Conservation (phyloP, 1,140 invertebrate species). For the Argopecten irradians region DNA sequence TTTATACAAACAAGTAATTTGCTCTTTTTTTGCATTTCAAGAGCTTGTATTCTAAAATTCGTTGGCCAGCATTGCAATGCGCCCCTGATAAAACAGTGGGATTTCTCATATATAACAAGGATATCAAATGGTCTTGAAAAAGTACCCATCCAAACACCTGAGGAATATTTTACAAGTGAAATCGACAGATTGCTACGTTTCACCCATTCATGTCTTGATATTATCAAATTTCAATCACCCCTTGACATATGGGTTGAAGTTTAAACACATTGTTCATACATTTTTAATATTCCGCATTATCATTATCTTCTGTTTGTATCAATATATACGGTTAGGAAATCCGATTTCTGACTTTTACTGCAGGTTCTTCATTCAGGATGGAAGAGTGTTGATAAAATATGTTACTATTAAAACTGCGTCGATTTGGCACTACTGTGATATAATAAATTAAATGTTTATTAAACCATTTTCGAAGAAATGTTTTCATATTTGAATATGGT, state of each 20-base stretch:
- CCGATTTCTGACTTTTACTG: neutral
- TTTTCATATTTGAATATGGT: no score
- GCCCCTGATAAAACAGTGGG: neutral
- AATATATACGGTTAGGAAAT: neutral
- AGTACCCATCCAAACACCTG: neutral
- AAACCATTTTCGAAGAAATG: no score
- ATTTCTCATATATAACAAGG: neutral
- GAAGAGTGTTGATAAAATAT: no score
- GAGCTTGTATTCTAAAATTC: neutral
- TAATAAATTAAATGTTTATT: no score
- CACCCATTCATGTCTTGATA: neutral
- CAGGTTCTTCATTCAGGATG: neutral
- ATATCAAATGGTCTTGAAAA: neutral
- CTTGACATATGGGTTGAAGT: neutral
- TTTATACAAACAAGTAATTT: neutral
- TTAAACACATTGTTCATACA: constrained; percentile 4
- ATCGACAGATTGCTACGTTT: neutral
- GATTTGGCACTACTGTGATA: no score
- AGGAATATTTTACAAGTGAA: constrained; percentile 10
- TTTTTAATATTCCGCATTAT: neutral
- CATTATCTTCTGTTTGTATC: neutral
- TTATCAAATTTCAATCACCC: neutral
- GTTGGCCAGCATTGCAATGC: neutral
- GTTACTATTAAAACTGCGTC: no score
- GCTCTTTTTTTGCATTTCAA: neutral